Base-by-base conservation (phyloP, 1,140 invertebrate species). In the Drosophila pallidifrons region DNA sequence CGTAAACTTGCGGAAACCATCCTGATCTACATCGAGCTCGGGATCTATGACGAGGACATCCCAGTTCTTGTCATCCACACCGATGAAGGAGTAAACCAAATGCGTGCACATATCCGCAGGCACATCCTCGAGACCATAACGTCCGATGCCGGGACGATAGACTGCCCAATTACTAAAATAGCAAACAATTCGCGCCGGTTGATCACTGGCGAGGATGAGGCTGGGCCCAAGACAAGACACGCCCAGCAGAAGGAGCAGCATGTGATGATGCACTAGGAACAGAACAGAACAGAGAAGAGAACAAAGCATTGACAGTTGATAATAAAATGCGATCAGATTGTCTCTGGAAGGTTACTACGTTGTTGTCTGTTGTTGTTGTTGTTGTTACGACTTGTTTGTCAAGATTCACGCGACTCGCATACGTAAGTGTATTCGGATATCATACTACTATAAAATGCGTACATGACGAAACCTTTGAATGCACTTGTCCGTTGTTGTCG, bases 111-210 rank as follows among this genome's bases (percentile, higher is more conserved):
- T 93, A 75, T 97, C 95, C 1, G 94, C 96, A 0, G 97, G 97
- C 55, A 98, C 95, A 88, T 98, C 96, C 47, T 97, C 95, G 49
- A 98, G 95, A 1, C 94, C 95, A 83, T 98, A 98, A 41, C 95
- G 95, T 3, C 97, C 97, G 5, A 96, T 93, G 4, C 95, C 96
- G 1, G 96, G 96, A 38, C 97, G 94, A 92, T 98, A 96, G n/a
- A 97, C 95, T 3, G 97, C 97, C 97, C 97, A 98, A 85, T 97
- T 98, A 88, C 96, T 97, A 93, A 97, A 98, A 94, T 98, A 98
- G 85, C 97, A 98, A 28, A 97, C 96, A 54, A 97, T 94, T 89
- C 96, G 94, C 8, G 95, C 94, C 0, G 79, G 73, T 43, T 86
- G 83, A 11, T 91, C 79, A 1, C 32, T 54, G 35, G 59, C 87